Evolutionary conservation across 2,888 invertebrate genomes (phyloP).

Genomic region (Phyllotreta cruciferae): DNA sequence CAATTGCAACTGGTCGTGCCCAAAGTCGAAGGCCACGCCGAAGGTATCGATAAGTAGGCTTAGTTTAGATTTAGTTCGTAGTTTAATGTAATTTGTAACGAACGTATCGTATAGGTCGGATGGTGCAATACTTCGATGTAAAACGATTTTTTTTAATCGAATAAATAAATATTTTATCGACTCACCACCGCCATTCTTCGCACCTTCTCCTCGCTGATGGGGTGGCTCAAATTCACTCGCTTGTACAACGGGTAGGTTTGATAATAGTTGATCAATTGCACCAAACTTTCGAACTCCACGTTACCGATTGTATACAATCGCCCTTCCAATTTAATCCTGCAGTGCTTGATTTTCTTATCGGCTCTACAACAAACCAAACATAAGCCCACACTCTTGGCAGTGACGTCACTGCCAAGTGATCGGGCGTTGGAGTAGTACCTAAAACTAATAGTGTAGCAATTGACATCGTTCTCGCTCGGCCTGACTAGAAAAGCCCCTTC

Average conservation of each 20-base stretch:
- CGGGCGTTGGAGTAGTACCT: too few relatives aligned
- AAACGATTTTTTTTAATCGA: slow-evolving; percentile 12
- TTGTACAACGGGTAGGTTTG: slow-evolving; percentile 90
- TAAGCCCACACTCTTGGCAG: too few relatives aligned
- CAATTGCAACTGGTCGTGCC: slow-evolving; percentile 56
- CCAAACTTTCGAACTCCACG: slow-evolving; percentile 94
- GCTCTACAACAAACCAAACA: slow-evolving; percentile 66
- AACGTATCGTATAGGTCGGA: slow-evolving; percentile 21
- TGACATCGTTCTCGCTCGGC: slow-evolving; percentile 85
- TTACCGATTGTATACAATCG: slow-evolving; percentile 89
- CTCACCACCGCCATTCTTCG: slow-evolving; percentile 70
- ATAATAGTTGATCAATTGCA: slow-evolving; percentile 91
- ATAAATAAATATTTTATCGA: slow-evolving; percentile 40
- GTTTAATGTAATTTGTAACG: not conserved
- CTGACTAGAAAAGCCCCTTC: slow-evolving; percentile 96
- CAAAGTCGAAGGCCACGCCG: slow-evolving; percentile 25
- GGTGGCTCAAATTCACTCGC: slow-evolving; percentile 85
- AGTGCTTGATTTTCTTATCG: slow-evolving; percentile 95
- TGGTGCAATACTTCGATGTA: slow-evolving; percentile 32
- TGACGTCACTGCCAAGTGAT: too few relatives aligned
- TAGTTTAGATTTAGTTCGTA: slow-evolving; percentile 7
- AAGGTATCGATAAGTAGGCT: slow-evolving; percentile 15
- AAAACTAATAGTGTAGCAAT: slow-evolving; percentile 93
- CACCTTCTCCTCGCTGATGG: slow-evolving; percentile 80
- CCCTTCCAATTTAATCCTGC: slow-evolving; percentile 92